phyloP scores from a whole-genome alignment of 2,888 invertebrate genomes.

The Acutogordius australiensis region DNA sequence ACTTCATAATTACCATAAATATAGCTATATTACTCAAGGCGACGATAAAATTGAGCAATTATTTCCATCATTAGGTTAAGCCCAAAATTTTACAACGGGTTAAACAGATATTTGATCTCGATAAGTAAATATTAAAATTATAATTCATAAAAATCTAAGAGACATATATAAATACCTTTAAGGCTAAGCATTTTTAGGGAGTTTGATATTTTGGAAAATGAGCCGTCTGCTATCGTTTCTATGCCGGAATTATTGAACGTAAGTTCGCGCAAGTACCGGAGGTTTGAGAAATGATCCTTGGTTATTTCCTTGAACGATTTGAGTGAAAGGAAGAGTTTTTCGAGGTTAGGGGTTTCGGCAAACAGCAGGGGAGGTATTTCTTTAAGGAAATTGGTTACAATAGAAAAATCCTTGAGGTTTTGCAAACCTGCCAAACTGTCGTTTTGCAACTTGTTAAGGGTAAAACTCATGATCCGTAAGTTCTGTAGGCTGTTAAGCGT shows the following conservation, averaged over 20 bases:
- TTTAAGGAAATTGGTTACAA: background rate
- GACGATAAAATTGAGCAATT: too few relatives aligned
- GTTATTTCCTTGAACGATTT: background rate
- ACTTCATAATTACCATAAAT: background rate
- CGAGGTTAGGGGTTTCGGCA: background rate
- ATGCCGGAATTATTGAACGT: slow-evolving; percentile 2
- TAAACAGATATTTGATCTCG: too few relatives aligned
- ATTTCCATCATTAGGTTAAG: too few relatives aligned
- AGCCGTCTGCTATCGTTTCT: background rate
- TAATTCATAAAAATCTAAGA: too few relatives aligned
- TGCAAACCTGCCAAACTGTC: background rate
- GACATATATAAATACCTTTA: slow-evolving; percentile 5
- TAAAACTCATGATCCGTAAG: slow-evolving; percentile 5
- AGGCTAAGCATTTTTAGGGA: background rate
- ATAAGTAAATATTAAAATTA: too few relatives aligned
- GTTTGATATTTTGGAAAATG: background rate
- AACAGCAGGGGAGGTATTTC: background rate
- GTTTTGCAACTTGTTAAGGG: background rate
- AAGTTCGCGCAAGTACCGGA: background rate
- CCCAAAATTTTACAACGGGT: too few relatives aligned
- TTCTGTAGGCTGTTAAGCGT: background rate
- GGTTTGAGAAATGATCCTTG: background rate
- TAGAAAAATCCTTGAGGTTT: background rate
- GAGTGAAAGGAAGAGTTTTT: background rate
- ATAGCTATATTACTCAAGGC: too few relatives aligned